phyloP scores from a whole-genome alignment of 1,140 invertebrate species.

The Elymnias hypermnestra region DNA sequence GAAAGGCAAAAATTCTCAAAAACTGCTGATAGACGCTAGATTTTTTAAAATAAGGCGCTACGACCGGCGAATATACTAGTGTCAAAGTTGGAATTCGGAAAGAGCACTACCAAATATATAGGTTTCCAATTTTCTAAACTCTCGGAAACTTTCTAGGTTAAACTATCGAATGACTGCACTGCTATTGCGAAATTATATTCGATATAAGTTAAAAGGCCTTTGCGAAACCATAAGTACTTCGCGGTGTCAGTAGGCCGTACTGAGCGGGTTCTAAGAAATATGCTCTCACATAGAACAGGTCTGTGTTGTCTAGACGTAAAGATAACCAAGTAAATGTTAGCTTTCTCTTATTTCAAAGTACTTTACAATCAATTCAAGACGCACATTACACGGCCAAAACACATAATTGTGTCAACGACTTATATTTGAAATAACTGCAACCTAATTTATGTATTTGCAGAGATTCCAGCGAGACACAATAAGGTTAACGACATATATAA shows the following conservation, averaged over 20 bases:
- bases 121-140: too few species aligned
- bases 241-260: conserved; percentile 32
- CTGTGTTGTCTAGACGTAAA: conserved; percentile 24
- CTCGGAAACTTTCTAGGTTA: too few species aligned
- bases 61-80: too few species aligned
- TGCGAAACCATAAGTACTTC: background rate
- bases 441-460: conserved; percentile 23
- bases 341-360: conserved; percentile 27
- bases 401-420: conserved; percentile 20
- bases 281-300: conserved; percentile 40
- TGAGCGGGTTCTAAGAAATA: conserved; percentile 28
- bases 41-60: too few species aligned
- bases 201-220: conserved; percentile 22
- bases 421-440: conserved; percentile 17
- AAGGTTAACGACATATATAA: conserved; percentile 22
- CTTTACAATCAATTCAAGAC: background rate
- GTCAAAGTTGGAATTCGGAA: too few species aligned
- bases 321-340: conserved; percentile 14
- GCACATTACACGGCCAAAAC: conserved; percentile 8
- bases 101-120: too few species aligned
- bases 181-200: too few species aligned
- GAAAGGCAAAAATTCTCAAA: too few species aligned
- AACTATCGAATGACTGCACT: too few species aligned
- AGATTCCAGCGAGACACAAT: conserved; percentile 17
- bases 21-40: too few species aligned